These are phyloP conservation scores for Syngnathus rostellatus DNA, from an alignment of 2,797 vertebrate genomes.

Conservation along the genomic window DNA sequence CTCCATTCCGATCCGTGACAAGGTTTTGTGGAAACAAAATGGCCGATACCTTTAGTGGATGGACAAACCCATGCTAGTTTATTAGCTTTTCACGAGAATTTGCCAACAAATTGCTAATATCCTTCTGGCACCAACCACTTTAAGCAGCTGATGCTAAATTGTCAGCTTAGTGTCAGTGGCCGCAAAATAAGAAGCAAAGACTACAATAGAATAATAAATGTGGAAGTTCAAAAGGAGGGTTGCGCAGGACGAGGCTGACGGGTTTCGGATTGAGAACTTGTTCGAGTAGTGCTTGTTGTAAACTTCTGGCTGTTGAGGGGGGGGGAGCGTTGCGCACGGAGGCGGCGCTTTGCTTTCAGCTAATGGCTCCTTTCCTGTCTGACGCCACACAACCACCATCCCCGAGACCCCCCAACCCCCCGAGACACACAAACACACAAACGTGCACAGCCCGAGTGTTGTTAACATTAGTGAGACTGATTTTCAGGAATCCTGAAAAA, in stretches of 20 bases:
- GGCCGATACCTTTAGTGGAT: neutral
- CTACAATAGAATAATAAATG: no score
- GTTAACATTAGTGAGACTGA: neutral
- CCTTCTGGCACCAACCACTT: neutral
- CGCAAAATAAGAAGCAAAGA: neutral
- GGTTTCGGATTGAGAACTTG: neutral
- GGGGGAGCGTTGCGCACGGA: neutral
- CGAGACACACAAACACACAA: neutral
- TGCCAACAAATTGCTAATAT: neutral
- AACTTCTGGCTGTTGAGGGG: neutral
- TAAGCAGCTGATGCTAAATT: neutral
- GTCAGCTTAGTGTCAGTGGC: neutral
- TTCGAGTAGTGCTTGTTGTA: neutral
- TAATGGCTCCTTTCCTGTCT: constrained; percentile 40
- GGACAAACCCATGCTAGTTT: neutral
- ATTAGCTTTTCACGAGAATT: neutral
- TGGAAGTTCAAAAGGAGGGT: neutral
- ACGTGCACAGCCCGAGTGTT: no score
- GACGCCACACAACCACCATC: neutral
- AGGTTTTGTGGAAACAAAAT: neutral
- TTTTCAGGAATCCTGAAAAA: neutral
- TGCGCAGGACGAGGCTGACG: no score
- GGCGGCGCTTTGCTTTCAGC: constrained; percentile 17
- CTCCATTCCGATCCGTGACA: neutral
- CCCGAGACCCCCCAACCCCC: neutral